Percentiles rank a stretch among this genome's conserved stretches.
These are phyloP conservation scores for Drosophila insularis DNA, from an alignment of 1,140 invertebrate genomes.

Conservation along the genomic window DNA sequence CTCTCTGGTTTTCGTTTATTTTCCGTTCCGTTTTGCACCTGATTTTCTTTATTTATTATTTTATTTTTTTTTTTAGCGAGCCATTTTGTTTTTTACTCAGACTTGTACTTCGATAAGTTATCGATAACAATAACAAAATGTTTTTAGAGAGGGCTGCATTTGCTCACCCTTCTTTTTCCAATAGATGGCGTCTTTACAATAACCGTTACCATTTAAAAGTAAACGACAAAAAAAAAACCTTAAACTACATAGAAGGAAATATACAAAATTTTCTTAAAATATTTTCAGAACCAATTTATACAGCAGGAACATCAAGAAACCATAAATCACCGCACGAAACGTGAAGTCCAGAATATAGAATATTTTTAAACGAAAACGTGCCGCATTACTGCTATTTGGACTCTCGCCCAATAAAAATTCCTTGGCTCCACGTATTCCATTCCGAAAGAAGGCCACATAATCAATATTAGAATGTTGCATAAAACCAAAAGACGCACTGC, in stretches of 20 bases:
- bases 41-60: no score
- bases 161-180: not conserved
- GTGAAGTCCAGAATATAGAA: constrained; percentile 59
- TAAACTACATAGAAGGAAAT: constrained; percentile 19
- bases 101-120: no score
- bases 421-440: constrained; percentile 84
- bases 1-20: not conserved
- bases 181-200: not conserved
- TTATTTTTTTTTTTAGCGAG: no score
- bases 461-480: constrained; percentile 83
- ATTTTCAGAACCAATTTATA: constrained; percentile 34
- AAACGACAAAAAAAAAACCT: not conserved
- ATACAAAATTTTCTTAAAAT: not conserved
- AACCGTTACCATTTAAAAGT: not conserved
- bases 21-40: not conserved
- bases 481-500: constrained; percentile 58
- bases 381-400: constrained; percentile 79
- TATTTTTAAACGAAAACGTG: constrained; percentile 57
- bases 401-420: constrained; percentile 85
- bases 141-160: not conserved
- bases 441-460: constrained; percentile 83
- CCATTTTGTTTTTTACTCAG: no score
- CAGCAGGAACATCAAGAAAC: constrained; percentile 45
- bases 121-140: no score
- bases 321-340: constrained; percentile 48